Evolutionary conservation across 2,113 vertebrate genomes (phyloP).

Genomic region (Prunella fulvescens): DNA sequence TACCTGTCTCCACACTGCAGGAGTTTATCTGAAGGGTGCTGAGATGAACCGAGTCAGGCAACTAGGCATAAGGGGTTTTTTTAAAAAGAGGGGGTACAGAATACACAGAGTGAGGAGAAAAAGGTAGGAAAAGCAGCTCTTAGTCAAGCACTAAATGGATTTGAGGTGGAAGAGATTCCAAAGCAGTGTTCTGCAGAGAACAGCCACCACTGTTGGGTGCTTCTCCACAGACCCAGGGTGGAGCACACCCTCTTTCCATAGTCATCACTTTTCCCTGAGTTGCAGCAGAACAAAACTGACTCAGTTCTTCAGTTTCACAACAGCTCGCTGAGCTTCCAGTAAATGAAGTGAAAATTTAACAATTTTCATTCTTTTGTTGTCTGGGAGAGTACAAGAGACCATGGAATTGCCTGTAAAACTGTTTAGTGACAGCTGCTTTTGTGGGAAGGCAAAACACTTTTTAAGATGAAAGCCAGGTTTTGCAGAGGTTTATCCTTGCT

Average conservation of each 20-base stretch:
- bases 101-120: neutral
- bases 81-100: rapidly evolving
- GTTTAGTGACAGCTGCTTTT: neutral
- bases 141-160: neutral
- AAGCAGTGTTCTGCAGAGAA: neutral
- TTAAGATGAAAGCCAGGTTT: neutral
- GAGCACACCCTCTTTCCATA: neutral
- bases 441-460: neutral
- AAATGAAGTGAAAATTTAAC: conserved; percentile 14
- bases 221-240: neutral
- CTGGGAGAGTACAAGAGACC: neutral
- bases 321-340: neutral
- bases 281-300: neutral
- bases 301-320: neutral
- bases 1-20: neutral
- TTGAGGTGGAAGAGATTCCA: neutral
- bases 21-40: neutral
- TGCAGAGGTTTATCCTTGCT: neutral
- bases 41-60: neutral
- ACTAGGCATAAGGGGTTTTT: rapidly evolving
- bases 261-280: neutral
- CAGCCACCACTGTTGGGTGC: neutral
- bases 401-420: neutral
- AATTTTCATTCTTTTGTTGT: neutral
- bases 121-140: neutral